Conservation (phyloP, 2,113 vertebrate species). For the Amphiprion ocellaris region DNA sequence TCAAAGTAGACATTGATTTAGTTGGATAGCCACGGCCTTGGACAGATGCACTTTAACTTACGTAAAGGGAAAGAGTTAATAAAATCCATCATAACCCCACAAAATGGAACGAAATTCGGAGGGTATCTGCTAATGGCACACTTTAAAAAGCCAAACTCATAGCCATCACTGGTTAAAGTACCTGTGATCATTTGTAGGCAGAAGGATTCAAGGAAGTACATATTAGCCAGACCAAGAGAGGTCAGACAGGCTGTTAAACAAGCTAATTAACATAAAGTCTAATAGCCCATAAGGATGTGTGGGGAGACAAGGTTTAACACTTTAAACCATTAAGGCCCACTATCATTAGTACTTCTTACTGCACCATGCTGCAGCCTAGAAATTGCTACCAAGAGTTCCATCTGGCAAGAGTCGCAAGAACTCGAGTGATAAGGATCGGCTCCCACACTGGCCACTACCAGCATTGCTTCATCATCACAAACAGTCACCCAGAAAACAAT, state of each 20-base stretch:
- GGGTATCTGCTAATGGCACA: constrained; percentile 41
- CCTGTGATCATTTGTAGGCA: constrained; percentile 60
- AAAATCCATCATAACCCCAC: constrained; percentile 26
- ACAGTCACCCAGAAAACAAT: constrained; percentile 58
- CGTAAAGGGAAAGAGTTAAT: constrained; percentile 46
- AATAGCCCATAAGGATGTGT: constrained; percentile 65
- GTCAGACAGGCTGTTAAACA: constrained; percentile 72
- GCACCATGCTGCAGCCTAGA: constrained; percentile 20
- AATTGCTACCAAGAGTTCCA: constrained; percentile 55
- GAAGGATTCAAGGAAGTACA: constrained; percentile 57
- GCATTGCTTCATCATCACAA: constrained; percentile 61
- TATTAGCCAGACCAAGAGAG: constrained; percentile 58
- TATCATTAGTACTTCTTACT: constrained; percentile 57
- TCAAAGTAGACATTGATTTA: constrained; percentile 72
- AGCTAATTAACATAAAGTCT: constrained; percentile 75
- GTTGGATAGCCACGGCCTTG: constrained; percentile 35
- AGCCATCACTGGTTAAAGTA: constrained; percentile 60
- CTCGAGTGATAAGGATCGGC: constrained; percentile 69
- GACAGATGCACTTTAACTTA: constrained; percentile 46
- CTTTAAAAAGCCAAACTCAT: constrained; percentile 58
- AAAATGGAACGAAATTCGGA: constrained; percentile 22
- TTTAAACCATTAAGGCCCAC: constrained; percentile 69
- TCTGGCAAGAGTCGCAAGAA: constrained; percentile 71
- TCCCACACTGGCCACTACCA: constrained; percentile 64
- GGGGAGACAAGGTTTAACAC: constrained; percentile 61